Conservation (phyloP, 2,888 invertebrate species). For the Trachelus iudaicus region DNA sequence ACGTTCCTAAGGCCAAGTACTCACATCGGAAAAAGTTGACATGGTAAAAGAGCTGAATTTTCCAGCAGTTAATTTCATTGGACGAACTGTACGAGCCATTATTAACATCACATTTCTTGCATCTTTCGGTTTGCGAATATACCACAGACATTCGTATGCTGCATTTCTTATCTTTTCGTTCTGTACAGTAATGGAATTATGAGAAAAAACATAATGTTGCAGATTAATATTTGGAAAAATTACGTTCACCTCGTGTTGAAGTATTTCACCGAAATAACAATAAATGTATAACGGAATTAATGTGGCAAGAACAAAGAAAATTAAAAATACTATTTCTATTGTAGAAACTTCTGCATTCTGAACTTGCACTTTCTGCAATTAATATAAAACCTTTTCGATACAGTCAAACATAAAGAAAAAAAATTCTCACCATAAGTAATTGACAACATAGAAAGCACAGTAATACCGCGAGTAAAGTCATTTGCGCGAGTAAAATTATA, state of each 20-base stretch:
- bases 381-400: neutral
- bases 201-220: no score
- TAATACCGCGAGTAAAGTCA: neutral
- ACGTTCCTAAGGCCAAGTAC: neutral
- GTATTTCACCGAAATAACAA: constrained; percentile 43
- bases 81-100: constrained; percentile 32
- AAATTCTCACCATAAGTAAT: neutral
- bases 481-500: neutral
- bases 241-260: constrained; percentile 24
- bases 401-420: neutral
- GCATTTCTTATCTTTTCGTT: constrained; percentile 33
- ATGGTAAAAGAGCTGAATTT: constrained; percentile 46
- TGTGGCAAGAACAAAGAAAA: constrained; percentile 23
- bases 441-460: neutral
- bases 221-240: no score
- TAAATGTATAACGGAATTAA: constrained; percentile 36
- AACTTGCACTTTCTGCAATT: no score
- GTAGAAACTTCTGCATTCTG: neutral
- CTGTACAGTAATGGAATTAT: constrained; percentile 26
- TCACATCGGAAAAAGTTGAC: constrained; percentile 41
- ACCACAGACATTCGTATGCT: constrained; percentile 44
- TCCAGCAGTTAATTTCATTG: constrained; percentile 46
- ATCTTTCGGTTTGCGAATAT: constrained; percentile 27
- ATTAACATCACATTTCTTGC: constrained; percentile 34
- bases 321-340: constrained; percentile 26